Conservation (phyloP, 2,888 invertebrate species). For the Agrilus cyanescens region DNA sequence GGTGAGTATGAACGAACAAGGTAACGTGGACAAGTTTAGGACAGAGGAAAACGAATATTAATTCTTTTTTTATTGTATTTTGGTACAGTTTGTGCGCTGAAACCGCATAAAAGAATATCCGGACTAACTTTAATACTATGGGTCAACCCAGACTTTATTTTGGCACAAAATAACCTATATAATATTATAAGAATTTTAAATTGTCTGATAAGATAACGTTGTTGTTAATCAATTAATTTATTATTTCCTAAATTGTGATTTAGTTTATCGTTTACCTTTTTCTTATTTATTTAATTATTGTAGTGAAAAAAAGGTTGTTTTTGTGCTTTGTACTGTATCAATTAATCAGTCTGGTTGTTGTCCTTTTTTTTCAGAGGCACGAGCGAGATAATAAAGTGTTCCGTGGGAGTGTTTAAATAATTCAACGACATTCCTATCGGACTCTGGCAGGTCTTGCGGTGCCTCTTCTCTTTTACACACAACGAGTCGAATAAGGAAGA, state of each 20-base stretch:
- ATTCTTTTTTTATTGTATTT: no score
- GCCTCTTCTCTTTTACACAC: slow-evolving; percentile 33
- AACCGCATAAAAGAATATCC: no score
- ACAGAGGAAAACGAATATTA: not conserved
- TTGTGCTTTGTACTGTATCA: not conserved
- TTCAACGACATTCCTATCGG: slow-evolving; percentile 28
- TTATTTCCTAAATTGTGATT: no score
- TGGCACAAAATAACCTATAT: no score
- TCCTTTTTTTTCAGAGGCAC: slow-evolving; percentile 69
- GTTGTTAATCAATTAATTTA: no score
- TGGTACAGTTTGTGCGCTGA: no score
- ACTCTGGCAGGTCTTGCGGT: slow-evolving; percentile 34
- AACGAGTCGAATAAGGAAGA: slow-evolving; percentile 30
- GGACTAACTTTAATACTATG: no score
- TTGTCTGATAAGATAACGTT: no score
- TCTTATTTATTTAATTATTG: slow-evolving; percentile 9
- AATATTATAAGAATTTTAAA: no score
- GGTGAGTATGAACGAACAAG: slow-evolving; percentile 48
- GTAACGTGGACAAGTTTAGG: slow-evolving; percentile 34
- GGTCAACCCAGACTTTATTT: no score
- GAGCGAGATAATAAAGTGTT: slow-evolving; percentile 56
- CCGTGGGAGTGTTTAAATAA: slow-evolving; percentile 34
- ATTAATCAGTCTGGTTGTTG: slow-evolving; percentile 40
- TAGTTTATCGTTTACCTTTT: no score
- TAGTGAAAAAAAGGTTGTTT: slow-evolving; percentile 16